phyloP scores from a whole-genome alignment of 1,140 invertebrate genomes.

The Drosophila pallidifrons region DNA sequence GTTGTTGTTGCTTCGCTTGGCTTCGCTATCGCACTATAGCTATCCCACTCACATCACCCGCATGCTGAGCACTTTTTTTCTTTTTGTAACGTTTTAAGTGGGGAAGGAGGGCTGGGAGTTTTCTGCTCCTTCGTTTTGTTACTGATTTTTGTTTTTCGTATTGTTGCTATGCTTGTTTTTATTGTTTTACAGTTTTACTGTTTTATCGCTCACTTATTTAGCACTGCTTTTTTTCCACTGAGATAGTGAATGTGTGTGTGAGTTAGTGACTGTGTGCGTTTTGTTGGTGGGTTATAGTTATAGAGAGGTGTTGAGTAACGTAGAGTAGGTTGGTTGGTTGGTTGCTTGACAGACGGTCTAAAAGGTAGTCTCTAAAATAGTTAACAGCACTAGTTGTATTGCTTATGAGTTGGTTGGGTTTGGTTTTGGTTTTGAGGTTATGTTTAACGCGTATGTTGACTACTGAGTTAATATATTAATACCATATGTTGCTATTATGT shows the following conservation, averaged over 20 bases:
- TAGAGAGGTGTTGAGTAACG: slow-evolving; percentile 62
- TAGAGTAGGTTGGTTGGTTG: slow-evolving; percentile 4
- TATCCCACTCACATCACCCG: slow-evolving; percentile 46
- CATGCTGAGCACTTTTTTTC: slow-evolving; percentile 18
- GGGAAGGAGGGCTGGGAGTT: background rate
- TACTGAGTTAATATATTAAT: slow-evolving; percentile 71
- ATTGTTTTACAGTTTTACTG: slow-evolving; percentile 37
- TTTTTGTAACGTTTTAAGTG: slow-evolving; percentile 16
- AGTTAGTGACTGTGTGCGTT: slow-evolving; percentile 42
- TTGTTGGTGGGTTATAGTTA: slow-evolving; percentile 60
- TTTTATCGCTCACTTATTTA: slow-evolving; percentile 37
- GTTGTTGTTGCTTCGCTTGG: slow-evolving; percentile 53
- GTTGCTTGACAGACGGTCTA: slow-evolving; percentile 50
- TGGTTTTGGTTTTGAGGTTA: slow-evolving; percentile 55
- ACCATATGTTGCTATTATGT: slow-evolving; percentile 77
- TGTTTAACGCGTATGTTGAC: slow-evolving; percentile 63
- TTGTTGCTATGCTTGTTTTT: slow-evolving; percentile 18
- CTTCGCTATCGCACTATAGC: slow-evolving; percentile 7
- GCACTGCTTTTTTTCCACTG: slow-evolving; percentile 18
- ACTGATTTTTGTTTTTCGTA: background rate
- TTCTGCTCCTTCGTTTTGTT: background rate
- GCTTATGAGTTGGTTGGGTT: slow-evolving; percentile 64
- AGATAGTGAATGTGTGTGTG: slow-evolving; percentile 36
- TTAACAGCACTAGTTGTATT: slow-evolving; percentile 78
- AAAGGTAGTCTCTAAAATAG: slow-evolving; percentile 73